Base-by-base conservation (phyloP, 2,888 invertebrate species). In the Schizaphis graminum region DNA sequence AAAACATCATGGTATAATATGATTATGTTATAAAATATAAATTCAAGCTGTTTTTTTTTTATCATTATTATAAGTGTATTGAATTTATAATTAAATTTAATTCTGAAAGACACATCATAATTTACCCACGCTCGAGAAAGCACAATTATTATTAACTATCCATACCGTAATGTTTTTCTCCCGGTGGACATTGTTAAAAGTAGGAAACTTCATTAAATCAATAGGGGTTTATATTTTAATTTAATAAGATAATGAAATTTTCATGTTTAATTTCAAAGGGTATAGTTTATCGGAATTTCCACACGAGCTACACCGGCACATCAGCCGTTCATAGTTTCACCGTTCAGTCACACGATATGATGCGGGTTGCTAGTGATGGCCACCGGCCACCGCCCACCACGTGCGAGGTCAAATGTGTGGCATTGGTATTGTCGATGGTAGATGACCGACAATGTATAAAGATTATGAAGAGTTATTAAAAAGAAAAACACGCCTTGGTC, bases 271-370 rank as follows among this genome's bases (percentile, higher is more conserved):
- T 92, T 88, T 77, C 57, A n/a, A 57, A 57, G 57, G 49, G 85
- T 44, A 21, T 47, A 86, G 91, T 92, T 67, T 92, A 88, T 88
- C 67, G 87, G 92, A n/a, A 88, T 67, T 67, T 92, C 92, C 88
- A 53, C 49, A 61, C 61, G 87, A 92, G 61, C 28, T 41, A 44
- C 84, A 49, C n/a, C 56, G 85, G 53, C n/a, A 84, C 77, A 53
- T 91, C 91, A 24, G 49, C 77, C 77, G 49, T 13, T 24, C 88
- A 24, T 56, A 21, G 49, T 49, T 47, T 86, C 87, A 85, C 44
- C 44, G 41, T 85, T 44, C n/a, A 13, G 35, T n/a, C 44, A 41
- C 21, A 57, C 13, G 56, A 35, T 53, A 84, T 41, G 61, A 67
- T 49, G 49, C 10, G 84, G 28, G 53, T 53, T 49, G 53, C 88